These are phyloP conservation scores for Cynoglossus semilaevis DNA, from an alignment of 2,113 vertebrate genomes.

Conservation along the genomic window DNA sequence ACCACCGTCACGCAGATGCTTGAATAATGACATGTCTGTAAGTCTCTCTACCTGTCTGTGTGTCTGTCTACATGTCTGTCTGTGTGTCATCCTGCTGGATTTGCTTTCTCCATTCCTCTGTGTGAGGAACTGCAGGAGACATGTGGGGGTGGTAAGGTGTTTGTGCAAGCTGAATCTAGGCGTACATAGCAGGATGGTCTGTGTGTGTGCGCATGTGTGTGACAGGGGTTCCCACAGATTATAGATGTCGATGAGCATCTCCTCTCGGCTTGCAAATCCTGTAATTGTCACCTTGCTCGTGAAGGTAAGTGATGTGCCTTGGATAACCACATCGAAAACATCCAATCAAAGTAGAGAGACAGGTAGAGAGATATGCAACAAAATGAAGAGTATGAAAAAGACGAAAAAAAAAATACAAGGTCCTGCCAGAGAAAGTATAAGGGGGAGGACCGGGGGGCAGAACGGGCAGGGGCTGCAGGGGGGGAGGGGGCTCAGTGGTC, in stretches of 20 bases:
- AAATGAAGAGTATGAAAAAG: neutral
- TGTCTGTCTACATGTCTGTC: constrained; percentile 61
- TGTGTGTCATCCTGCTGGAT: constrained; percentile 62
- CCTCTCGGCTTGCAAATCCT: constrained; percentile 64
- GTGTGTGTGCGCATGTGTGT: constrained; percentile 28
- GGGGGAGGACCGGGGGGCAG: neutral
- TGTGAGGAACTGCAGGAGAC: constrained; percentile 62
- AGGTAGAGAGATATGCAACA: constrained; percentile 18
- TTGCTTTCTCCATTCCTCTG: constrained; percentile 51
- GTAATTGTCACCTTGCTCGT: constrained; percentile 73
- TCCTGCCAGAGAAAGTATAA: constrained; percentile 2
- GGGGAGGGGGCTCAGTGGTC: no score
- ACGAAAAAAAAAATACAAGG: neutral
- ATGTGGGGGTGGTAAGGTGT: constrained; percentile 59
- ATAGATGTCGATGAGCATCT: constrained; percentile 71
- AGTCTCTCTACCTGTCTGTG: constrained; percentile 62
- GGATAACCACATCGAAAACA: constrained; percentile 47
- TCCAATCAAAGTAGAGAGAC: constrained; percentile 49
- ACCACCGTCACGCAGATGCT: constrained; percentile 62
- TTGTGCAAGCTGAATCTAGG: constrained; percentile 29
- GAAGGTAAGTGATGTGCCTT: constrained; percentile 39
- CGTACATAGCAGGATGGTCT: constrained; percentile 12
- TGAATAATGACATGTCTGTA: constrained; percentile 73
- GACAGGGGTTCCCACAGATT: constrained; percentile 71
- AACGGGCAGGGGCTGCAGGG: no score